phyloP scores from a whole-genome alignment of 2,797 vertebrate genomes.

The Bothrops alternatus region DNA sequence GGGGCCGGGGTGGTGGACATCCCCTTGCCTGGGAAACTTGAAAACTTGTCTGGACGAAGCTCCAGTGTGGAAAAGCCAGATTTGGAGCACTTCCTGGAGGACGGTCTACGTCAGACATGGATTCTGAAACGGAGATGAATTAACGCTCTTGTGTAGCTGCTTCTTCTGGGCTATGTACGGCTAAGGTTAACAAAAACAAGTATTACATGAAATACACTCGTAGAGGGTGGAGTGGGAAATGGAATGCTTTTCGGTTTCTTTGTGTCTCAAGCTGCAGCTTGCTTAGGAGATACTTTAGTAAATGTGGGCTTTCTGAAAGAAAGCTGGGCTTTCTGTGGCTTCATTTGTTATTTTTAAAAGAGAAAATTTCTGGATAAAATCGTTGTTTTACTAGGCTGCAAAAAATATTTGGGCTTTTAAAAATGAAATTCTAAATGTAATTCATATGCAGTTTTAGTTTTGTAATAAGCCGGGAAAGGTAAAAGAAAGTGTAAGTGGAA shows the following conservation, averaged over 20 bases:
- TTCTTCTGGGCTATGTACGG: not conserved
- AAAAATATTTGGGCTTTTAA: not conserved
- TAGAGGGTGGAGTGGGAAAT: not conserved
- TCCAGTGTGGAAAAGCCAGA: not conserved
- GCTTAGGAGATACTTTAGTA: not conserved
- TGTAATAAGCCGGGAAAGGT: not conserved
- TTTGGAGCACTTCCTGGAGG: not conserved
- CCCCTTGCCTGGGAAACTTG: not conserved
- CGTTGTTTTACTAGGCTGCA: not conserved
- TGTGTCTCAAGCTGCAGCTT: conserved; percentile 20
- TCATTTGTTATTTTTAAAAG: not conserved
- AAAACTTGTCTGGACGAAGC: conserved; percentile 17
- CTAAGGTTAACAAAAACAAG: not conserved
- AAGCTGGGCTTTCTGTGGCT: not conserved
- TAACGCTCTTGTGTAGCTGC: not conserved
- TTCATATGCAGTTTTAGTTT: not conserved
- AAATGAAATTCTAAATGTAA: not conserved
- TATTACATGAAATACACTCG: not conserved
- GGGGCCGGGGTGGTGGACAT: not conserved
- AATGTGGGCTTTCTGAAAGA: conserved; percentile 38
- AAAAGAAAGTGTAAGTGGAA: not conserved
- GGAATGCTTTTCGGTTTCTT: not conserved
- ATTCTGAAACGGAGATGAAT: not conserved
- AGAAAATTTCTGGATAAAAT: not conserved
- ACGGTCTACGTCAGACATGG: not conserved